Conservation (phyloP, 2,888 invertebrate species). For the Drosophila vallismaia region DNA sequence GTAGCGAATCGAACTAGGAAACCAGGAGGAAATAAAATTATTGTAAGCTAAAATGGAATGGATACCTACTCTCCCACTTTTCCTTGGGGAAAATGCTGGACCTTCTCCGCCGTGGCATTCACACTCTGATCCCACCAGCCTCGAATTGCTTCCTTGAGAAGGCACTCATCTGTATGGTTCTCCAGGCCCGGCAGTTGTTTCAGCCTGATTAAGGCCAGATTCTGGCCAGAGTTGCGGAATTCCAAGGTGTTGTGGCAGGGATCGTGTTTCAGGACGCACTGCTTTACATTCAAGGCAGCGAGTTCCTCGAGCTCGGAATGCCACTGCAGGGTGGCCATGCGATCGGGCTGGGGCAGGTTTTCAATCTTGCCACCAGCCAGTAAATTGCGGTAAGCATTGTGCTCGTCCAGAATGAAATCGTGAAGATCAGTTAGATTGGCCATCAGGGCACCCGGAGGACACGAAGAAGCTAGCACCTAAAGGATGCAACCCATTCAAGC, state of each 20-base stretch:
- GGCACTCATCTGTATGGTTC: slow-evolving; percentile 21
- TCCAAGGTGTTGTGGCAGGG: slow-evolving; percentile 58
- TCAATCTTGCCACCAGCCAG: slow-evolving; percentile 52
- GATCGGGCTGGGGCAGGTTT: slow-evolving; percentile 45
- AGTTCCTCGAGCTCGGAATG: slow-evolving; percentile 50
- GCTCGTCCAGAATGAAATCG: slow-evolving; percentile 49
- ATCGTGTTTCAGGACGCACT: slow-evolving; percentile 50
- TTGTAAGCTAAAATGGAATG: not conserved
- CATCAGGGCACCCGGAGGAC: slow-evolving; percentile 31
- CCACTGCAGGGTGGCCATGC: slow-evolving; percentile 68
- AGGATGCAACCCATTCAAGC: not conserved
- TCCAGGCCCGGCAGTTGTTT: not conserved
- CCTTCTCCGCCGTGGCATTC: slow-evolving; percentile 39
- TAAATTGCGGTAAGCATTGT: slow-evolving; percentile 54
- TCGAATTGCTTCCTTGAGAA: slow-evolving; percentile 50
- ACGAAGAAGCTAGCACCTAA: slow-evolving; percentile 31
- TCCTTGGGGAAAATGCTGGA: slow-evolving; percentile 54
- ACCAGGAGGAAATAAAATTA: not conserved
- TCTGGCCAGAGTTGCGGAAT: slow-evolving; percentile 61
- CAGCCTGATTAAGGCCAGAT: slow-evolving; percentile 45
- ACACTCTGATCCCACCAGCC: slow-evolving; percentile 61
- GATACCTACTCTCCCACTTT: slow-evolving; percentile 50
- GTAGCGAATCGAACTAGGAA: slow-evolving; percentile 50
- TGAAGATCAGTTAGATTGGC: slow-evolving; percentile 48
- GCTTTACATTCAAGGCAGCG: slow-evolving; percentile 57